Percentiles rank a stretch among this genome's conserved stretches.
Evolutionary conservation across 2,797 vertebrate species (phyloP).

Genomic region (Parauchenoglanis ngamensis): DNA sequence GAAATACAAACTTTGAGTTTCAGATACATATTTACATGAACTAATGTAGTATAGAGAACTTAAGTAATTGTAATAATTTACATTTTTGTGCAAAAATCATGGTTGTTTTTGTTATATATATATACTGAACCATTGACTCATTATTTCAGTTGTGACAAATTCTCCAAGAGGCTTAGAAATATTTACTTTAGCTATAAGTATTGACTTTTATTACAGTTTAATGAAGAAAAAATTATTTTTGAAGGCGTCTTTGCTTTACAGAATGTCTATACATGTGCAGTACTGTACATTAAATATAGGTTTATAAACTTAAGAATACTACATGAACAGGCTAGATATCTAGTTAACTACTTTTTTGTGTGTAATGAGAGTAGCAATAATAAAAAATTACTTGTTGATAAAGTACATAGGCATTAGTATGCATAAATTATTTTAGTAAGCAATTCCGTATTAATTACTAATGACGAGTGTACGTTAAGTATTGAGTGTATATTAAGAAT

Average conservation of each 20-base stretch:
- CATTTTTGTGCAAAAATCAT: not conserved
- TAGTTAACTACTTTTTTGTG: not conserved
- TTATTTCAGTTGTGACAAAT: not conserved
- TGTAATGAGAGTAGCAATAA: not conserved
- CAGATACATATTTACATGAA: not conserved
- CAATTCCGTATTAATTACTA: not conserved
- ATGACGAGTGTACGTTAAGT: too few relatives aligned
- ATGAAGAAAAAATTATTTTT: not conserved
- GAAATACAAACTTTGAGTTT: not conserved
- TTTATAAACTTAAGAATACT: not conserved
- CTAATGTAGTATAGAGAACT: not conserved
- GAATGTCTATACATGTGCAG: not conserved
- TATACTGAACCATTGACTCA: not conserved
- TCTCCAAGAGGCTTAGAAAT: not conserved
- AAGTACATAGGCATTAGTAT: not conserved
- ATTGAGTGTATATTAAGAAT: not conserved
- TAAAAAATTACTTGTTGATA: not conserved
- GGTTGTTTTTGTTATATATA: not conserved
- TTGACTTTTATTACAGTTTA: not conserved
- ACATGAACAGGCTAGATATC: not conserved
- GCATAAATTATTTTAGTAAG: not conserved
- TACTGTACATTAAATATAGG: not conserved
- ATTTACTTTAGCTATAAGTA: not conserved
- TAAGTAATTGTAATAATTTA: not conserved
- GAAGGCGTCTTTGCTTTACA: not conserved